Evolutionary conservation across 2,888 invertebrate species (phyloP), one percentile per base, ranked within the genome.

Genomic region (Ophion costatus): DNA sequence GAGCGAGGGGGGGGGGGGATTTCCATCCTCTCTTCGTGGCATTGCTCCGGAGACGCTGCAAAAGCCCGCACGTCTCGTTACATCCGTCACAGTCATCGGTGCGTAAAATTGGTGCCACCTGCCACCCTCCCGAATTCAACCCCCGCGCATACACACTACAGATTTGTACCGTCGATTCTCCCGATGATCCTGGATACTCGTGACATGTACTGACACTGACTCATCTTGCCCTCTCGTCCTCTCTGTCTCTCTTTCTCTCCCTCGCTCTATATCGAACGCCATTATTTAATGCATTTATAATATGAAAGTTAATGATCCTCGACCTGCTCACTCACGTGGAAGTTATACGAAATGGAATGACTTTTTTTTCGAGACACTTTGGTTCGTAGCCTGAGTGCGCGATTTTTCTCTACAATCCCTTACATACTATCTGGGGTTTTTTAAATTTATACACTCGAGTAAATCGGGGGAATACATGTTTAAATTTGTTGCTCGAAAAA

Each of bases 101-200:
- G 93, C 93, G 93, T 93, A 92, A 94, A 94, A 94, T 94, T 94
- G 90, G 91, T 91, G 93, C 93, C 93, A 94, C 93, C 93, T 94
- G 93, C 92, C 93, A 93, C 93, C 93, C 89, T 89, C 84, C 84
- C 83, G 83, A 89, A 90, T 90, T 88, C 82, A 69, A 79, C 75
- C 76, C 84, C 83, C 83, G 61, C 73, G 10, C n/a, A 24, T 57
- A 73, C 56, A 59, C 71, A 70, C 24, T 82, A 67, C 42, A 67
- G 22, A 38, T 63, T 69, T 56, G 75, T 63, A 67, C 42, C 67
- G 56, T 57, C 73, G 79, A 82, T 82, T 77, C 73, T 73, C 80
- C 56, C 57, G 51, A 24, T 75, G 77, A 82, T 80, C 59, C 69
- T 81, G 63, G 38, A 80, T 83, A 69, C 64, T 57, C 33, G 64